Percentiles rank a stretch among this genome's conserved stretches.
Conservation (phyloP, 2,888 invertebrate genomes). For the Hipparchia semele region DNA sequence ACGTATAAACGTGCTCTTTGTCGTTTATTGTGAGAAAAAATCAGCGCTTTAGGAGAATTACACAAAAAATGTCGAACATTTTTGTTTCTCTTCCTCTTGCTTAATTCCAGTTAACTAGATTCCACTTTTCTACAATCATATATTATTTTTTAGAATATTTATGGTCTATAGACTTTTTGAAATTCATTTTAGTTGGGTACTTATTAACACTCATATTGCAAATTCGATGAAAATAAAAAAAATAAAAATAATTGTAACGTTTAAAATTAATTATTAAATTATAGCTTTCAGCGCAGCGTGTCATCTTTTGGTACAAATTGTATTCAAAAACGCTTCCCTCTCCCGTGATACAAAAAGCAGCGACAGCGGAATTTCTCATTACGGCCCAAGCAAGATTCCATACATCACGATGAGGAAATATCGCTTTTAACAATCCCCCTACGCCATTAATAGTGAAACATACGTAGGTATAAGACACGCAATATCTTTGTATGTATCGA, state of each 20-base stretch:
- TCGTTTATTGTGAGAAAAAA: constrained; percentile 73
- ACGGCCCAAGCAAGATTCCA: constrained; percentile 71
- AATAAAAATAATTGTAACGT: neutral
- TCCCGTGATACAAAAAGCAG: constrained; percentile 69
- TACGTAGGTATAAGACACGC: constrained; percentile 48
- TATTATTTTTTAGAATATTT: too few species aligned
- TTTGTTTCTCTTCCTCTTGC: neutral
- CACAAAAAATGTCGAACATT: constrained; percentile 31
- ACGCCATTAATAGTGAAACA: constrained; percentile 67
- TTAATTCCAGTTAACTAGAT: neutral
- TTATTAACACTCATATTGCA: too few species aligned
- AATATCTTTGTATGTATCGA: constrained; percentile 22
- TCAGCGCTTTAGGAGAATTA: constrained; percentile 60
- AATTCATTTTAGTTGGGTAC: too few species aligned
- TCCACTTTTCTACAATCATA: neutral
- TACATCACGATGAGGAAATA: constrained; percentile 78
- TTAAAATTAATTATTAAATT: constrained; percentile 33
- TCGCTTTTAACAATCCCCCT: constrained; percentile 71
- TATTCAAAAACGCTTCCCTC: constrained; percentile 58
- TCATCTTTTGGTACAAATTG: constrained; percentile 46
- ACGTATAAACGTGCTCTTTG: constrained; percentile 71
- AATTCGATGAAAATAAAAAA: too few species aligned
- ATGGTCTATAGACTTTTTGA: too few species aligned
- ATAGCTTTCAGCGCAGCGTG: constrained; percentile 40
- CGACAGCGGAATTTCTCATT: constrained; percentile 82